These are phyloP conservation scores for Valencia hispanica DNA, from an alignment of 2,797 vertebrate species.

Conservation along the genomic window DNA sequence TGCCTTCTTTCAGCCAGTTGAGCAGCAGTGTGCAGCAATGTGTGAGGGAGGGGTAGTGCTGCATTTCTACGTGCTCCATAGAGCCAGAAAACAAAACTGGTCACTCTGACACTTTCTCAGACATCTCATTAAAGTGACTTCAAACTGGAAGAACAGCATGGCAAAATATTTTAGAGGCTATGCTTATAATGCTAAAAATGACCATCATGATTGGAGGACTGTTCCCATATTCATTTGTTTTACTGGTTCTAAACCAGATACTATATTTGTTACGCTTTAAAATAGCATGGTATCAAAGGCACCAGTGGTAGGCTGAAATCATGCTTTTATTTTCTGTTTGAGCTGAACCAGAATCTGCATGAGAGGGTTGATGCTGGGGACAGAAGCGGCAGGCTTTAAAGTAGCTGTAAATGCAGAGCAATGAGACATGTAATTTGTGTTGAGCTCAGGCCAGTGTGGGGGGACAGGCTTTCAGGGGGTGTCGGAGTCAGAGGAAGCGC, in stretches of 20 bases:
- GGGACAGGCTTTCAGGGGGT: conserved; percentile 79
- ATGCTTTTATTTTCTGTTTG: conserved; percentile 34
- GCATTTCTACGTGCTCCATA: background rate
- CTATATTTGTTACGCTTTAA: background rate
- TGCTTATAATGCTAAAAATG: background rate
- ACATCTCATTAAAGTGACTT: background rate
- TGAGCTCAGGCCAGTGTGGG: conserved; percentile 69
- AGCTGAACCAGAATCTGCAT: conserved; percentile 55
- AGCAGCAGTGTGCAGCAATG: background rate
- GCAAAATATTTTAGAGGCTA: background rate
- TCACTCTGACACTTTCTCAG: background rate
- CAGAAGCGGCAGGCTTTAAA: conserved; percentile 69
- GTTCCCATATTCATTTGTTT: background rate
- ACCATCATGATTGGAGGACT: background rate
- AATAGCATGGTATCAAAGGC: conserved; percentile 45
- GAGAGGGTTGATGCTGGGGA: conserved; percentile 69
- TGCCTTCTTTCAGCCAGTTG: background rate
- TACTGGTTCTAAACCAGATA: background rate
- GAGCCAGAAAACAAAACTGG: background rate
- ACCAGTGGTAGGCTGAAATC: conserved; percentile 54
- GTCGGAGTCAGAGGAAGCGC: conserved; percentile 73
- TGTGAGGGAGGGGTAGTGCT: background rate
- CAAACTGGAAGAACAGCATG: background rate
- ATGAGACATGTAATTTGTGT: conserved; percentile 82
- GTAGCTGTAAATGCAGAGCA: conserved; percentile 77